phyloP scores from a whole-genome alignment of 2,888 invertebrate genomes.

The Cantharis nigra region DNA sequence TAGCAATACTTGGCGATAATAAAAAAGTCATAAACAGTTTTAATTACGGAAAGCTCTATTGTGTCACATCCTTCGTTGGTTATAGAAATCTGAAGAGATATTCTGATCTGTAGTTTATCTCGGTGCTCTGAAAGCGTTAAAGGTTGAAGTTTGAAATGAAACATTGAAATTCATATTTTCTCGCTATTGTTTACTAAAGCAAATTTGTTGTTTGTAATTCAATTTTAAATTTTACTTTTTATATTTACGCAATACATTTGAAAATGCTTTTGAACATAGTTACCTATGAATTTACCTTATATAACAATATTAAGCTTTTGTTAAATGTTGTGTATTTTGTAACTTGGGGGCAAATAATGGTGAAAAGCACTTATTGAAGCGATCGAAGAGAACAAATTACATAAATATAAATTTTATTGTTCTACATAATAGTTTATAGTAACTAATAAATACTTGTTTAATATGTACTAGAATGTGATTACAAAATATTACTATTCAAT shows the following conservation, averaged over 20 bases:
- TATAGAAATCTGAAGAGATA: conserved; percentile 1
- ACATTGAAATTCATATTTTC: background rate
- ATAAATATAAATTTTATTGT: background rate
- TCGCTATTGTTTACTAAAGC: background rate
- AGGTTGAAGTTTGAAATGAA: background rate
- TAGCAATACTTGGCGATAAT: background rate
- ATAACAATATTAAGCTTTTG: background rate
- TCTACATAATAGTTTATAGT: too few relatives aligned
- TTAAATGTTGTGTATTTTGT: background rate
- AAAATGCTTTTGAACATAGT: background rate
- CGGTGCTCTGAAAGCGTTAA: background rate
- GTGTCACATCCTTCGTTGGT: conserved; percentile 3
- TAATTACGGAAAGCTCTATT: conserved; percentile 7
- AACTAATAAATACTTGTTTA: too few relatives aligned
- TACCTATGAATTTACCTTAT: background rate
- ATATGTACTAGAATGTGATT: too few relatives aligned
- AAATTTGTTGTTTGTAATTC: background rate
- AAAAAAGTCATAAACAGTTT: conserved; percentile 1
- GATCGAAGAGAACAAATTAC: background rate
- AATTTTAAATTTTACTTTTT: background rate
- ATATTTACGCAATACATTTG: background rate
- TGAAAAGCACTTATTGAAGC: background rate
- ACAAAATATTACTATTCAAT: too few relatives aligned
- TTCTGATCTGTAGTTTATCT: conserved; percentile 8
- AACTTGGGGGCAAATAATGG: background rate